These are phyloP conservation scores for Hydrochoerus hydrochaeris DNA, from an alignment of 2,113 vertebrate genomes.

Conservation along the genomic window DNA sequence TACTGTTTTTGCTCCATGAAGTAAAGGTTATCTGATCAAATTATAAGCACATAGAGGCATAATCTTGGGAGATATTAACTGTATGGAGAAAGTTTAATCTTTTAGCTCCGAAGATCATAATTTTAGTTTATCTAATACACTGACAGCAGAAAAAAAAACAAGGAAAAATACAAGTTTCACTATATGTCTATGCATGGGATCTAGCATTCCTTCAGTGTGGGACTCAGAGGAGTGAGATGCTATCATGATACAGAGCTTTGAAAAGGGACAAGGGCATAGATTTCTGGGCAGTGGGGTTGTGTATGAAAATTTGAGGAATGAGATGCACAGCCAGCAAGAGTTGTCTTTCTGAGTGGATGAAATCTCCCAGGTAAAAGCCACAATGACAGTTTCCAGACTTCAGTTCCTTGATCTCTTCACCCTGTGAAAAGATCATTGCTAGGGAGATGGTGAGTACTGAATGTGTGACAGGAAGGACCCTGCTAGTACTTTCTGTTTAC, in stretches of 20 bases:
- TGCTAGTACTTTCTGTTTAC: no score
- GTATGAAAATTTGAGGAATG: not conserved
- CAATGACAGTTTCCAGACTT: no score
- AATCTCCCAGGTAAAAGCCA: not conserved
- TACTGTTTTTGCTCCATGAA: not conserved
- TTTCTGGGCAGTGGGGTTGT: not conserved
- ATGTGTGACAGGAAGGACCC: not conserved
- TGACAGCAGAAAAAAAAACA: not conserved
- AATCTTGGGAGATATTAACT: not conserved
- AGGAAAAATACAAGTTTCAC: not conserved
- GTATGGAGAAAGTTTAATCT: not conserved
- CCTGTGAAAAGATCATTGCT: not conserved
- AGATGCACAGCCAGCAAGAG: not conserved
- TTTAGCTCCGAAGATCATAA: not conserved
- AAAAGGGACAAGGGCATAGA: not conserved
- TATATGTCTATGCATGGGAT: no score
- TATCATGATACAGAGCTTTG: not conserved
- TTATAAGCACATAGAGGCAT: not conserved
- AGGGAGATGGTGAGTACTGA: not conserved
- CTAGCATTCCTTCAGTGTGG: not conserved
- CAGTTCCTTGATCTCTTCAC: not conserved
- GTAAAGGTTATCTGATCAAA: not conserved
- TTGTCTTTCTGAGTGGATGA: not conserved
- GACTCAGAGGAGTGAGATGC: not conserved
- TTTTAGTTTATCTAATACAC: not conserved